Conservation (phyloP, 92 coral and sea anemone genomes). For the Palythoa grandiflora region DNA sequence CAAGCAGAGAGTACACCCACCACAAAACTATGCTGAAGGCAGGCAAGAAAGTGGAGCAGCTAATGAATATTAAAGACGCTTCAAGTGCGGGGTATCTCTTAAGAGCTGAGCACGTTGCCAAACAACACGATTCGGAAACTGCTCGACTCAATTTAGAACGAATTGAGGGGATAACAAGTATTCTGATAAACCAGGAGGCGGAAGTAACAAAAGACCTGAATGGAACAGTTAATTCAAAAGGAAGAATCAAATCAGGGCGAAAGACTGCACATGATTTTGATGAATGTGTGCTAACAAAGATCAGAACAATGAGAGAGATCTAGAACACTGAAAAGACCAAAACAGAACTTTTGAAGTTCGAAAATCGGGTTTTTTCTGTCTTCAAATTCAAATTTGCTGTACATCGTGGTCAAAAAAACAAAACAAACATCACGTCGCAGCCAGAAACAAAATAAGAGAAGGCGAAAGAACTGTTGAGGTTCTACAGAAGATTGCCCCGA, state of each 20-base stretch:
- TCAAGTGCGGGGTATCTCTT: too few relatives aligned
- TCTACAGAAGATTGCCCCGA: conserved; percentile 33
- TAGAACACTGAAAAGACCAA: too few relatives aligned
- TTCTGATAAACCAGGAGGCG: not conserved
- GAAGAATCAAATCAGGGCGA: conserved; percentile 44
- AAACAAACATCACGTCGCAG: conserved; percentile 28
- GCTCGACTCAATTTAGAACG: not conserved
- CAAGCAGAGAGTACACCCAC: conserved; percentile 47
- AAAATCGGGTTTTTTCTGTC: conserved; percentile 23
- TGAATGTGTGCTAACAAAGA: too few relatives aligned
- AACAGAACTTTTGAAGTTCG: conserved; percentile 27
- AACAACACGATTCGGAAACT: too few relatives aligned
- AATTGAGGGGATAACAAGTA: not conserved
- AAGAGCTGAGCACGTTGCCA: too few relatives aligned
- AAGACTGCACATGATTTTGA: too few relatives aligned
- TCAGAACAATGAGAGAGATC: too few relatives aligned
- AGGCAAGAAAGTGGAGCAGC: too few relatives aligned
- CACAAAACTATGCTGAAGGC: too few relatives aligned
- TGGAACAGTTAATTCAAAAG: not conserved
- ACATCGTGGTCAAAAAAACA: conserved; percentile 23
- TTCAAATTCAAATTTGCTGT: not conserved
- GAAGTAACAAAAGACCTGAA: too few relatives aligned
- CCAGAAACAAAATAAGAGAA: conserved; percentile 31
- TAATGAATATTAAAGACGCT: not conserved
- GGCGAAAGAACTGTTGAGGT: conserved; percentile 35